Evolutionary conservation across 1,140 invertebrate genomes (phyloP).

Genomic region (Melanaphis sacchari): DNA sequence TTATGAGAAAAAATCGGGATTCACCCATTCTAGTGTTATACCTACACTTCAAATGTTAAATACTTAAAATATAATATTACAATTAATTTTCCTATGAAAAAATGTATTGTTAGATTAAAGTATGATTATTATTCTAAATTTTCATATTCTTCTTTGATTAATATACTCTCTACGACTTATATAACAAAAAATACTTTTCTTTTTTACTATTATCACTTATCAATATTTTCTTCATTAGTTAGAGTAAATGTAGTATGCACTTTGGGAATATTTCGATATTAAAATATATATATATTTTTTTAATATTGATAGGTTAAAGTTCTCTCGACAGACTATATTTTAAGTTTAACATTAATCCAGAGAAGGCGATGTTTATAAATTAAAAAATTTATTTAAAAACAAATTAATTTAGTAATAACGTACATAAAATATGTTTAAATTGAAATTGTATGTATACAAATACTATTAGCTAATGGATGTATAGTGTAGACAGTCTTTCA

Average conservation of each 20-base stretch:
- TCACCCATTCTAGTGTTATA: no score
- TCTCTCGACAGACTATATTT: neutral
- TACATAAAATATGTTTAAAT: neutral
- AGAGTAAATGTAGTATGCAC: neutral
- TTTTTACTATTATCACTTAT: neutral
- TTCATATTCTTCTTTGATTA: neutral
- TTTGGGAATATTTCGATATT: neutral
- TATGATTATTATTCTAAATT: neutral
- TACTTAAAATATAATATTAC: neutral
- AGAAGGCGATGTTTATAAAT: neutral
- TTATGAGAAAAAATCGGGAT: no score
- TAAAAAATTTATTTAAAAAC: neutral
- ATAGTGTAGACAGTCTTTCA: neutral
- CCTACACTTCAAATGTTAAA: neutral
- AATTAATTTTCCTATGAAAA: neutral
- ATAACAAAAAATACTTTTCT: neutral
- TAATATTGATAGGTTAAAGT: neutral
- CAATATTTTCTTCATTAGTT: neutral
- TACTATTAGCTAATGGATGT: constrained; percentile 1
- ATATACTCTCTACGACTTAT: neutral
- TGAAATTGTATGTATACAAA: neutral
- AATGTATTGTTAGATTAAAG: neutral
- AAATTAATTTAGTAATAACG: neutral
- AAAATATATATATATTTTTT: neutral
- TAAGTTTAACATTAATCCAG: neutral